Base-by-base conservation (phyloP, 1,140 invertebrate species). In the Plutomurus gul region DNA sequence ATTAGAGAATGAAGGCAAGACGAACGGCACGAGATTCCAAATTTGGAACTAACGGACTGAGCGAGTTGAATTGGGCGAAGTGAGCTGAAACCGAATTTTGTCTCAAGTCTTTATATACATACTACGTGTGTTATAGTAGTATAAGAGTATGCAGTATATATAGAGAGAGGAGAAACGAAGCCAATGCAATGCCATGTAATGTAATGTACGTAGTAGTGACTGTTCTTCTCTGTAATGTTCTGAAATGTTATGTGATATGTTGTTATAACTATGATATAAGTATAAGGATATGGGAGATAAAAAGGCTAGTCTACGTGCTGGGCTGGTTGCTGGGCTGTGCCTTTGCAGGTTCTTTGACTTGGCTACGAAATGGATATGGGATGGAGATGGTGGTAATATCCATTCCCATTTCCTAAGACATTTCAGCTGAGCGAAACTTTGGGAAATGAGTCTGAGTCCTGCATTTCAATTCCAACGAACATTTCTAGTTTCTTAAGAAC, bases 351-450 rank as follows among this genome's bases (percentile, higher is more conserved):
- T 36, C 25, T 30, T 60, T 36, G 56, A 65, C 56, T 65, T 36
- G 4, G 22, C 11, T 27, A 16, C 56, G 11, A 27, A 65, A 65
- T 65, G 56, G 56, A 65, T 65, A 65, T 65, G 56, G 56, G 56
- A 65, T 65, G 56, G 56, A 65, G 56, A 65, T 65, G 56, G 56
- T 27, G 22, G 56, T 65, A 65, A 78, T 78, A 75, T 71, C 77
- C 80, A 81, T 81, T 81, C 49, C 80, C 76, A 81, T 81, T 78
- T 43, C 72, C 49, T 49, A 22, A 46, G 51, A 72, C 80, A 81
- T 81, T 79, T 78, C 39, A 78, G 80, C 73, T 81, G 80, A 81
- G 77, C 76, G 76, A 81, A 81, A 81, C 80, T 81, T 81, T 81
- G 77, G 80, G 70, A 81, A 81, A 81, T 81, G 80, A 81, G 80